phyloP scores from a whole-genome alignment of 30 jellyfish, hydroid and myxozoan species.

The Cassiopea xamachana region DNA sequence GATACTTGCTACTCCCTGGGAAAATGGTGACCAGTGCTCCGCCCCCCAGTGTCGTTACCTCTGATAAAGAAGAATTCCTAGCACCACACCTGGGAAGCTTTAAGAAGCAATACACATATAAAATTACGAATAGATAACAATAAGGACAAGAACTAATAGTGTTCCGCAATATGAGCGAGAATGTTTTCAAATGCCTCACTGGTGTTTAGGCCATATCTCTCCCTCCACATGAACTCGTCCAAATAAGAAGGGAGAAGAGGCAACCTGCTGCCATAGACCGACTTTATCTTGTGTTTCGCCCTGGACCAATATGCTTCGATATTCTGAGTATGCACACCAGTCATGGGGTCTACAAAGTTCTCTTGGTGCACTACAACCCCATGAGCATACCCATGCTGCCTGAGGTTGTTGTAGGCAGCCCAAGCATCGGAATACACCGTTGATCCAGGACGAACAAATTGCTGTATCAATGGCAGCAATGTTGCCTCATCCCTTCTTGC shows the following conservation, averaged over 20 bases:
- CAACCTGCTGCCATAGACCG: neutral
- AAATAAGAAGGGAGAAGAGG: neutral
- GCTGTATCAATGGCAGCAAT: conserved; percentile 31
- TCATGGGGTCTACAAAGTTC: conserved; percentile 24
- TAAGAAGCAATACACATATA: no score
- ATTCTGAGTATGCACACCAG: conserved; percentile 27
- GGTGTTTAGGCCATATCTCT: neutral
- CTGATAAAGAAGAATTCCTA: no score
- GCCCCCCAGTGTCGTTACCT: no score
- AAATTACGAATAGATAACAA: no score
- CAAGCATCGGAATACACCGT: conserved; percentile 27
- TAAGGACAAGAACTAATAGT: neutral
- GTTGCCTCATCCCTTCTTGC: conserved; percentile 7
- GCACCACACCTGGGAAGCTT: no score
- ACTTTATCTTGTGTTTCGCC: neutral
- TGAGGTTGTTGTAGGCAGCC: conserved; percentile 24
- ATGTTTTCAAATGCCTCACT: neutral
- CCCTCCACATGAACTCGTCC: neutral
- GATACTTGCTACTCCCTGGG: no score
- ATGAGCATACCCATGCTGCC: conserved; percentile 4
- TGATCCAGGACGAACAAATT: conserved; percentile 15
- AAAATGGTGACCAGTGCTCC: no score
- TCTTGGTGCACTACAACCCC: conserved; percentile 9
- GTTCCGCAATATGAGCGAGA: neutral
- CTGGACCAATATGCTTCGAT: neutral